Base-by-base conservation (phyloP, 2,888 invertebrate genomes). In the Calephelis perditalis region DNA sequence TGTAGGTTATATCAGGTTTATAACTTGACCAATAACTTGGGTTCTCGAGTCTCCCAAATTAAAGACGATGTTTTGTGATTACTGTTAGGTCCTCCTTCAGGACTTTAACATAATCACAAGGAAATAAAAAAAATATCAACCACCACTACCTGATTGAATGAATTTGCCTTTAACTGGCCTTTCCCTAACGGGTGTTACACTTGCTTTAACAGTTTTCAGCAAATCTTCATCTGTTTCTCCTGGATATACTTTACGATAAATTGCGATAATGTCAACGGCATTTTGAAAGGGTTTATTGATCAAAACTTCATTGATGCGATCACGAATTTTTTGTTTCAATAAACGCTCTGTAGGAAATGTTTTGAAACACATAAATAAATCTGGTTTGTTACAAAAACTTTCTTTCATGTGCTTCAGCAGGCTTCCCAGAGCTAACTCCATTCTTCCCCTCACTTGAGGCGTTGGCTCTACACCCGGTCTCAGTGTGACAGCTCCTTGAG, bases 181-280 rank as follows among this genome's bases (percentile, higher is more conserved):
- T 35, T 5, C 10, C 36, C n/a, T 52, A 52, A 36, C 5, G 35
- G 52, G 52, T 52, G 35, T 52, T 11, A 52, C 11, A 36, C 35
- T 36, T 52, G 35, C 35, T 52, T 52, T 52, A n/a, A 52, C 35
- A 35, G 11, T 52, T 36, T 52, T 52, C 52, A 52, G 11, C 52
- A 52, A 52, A n/a, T 52, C 52, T 52, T 52, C 52, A 52, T 52
- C 52, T 11, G 54, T 54, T 11, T 35, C 35, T 54, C n/a, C 54
- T 36, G 54, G 54, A 54, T 36, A 54, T 36, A 36, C 36, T 54
- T 54, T 35, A 36, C 54, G 54, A 54, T 54, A 54, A 36, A 35
- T 7, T 3, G 11, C 36, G n/a, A 54, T 35, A 54, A 54, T 7
- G n/a, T 54, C 54, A 54, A 7, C 5, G 11, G 35, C 11, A 36